A percentile compares a stretch with the other conserved stretches of the same genome.
phyloP scores from a whole-genome alignment of 2,113 vertebrate genomes.

The Ardeotis arabs region DNA sequence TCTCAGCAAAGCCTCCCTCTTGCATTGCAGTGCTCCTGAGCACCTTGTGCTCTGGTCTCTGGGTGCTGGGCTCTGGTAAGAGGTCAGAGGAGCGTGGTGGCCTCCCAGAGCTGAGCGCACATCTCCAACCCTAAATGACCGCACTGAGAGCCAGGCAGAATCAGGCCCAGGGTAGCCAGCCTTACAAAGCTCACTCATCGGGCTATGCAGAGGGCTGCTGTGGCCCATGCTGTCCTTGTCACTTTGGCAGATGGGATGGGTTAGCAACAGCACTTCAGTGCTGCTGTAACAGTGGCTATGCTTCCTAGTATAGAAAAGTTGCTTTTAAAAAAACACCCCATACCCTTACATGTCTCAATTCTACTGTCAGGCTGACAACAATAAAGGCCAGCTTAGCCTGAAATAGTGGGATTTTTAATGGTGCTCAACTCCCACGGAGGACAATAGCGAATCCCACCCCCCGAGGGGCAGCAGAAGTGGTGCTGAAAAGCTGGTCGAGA shows the following conservation, averaged over 20 bases:
- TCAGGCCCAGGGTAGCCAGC: not conserved
- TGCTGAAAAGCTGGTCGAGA: not conserved
- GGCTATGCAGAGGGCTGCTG: not conserved
- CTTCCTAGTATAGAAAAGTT: not conserved
- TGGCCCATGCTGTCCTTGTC: not conserved
- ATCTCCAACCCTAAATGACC: not conserved
- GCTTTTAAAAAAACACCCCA: not conserved
- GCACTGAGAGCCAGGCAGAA: not conserved
- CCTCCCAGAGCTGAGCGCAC: not conserved
- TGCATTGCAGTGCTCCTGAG: accelerated
- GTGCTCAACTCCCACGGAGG: not conserved
- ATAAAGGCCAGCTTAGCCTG: not conserved
- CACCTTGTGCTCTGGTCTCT: not conserved
- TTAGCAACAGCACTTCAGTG: not conserved
- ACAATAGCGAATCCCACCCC: not conserved
- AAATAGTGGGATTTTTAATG: slow-evolving; percentile 17
- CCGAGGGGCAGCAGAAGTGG: not conserved
- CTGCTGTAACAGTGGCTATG: not conserved
- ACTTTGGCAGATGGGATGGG: not conserved
- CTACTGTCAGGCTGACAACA: not conserved
- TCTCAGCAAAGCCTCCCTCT: not conserved
- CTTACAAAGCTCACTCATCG: not conserved
- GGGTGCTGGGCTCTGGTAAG: not conserved
- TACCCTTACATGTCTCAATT: not conserved
- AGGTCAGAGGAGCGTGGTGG: not conserved